Evolutionary conservation across 2,888 invertebrate species (phyloP), one percentile per base, ranked within the genome.

Genomic region (Muscina levida): DNA sequence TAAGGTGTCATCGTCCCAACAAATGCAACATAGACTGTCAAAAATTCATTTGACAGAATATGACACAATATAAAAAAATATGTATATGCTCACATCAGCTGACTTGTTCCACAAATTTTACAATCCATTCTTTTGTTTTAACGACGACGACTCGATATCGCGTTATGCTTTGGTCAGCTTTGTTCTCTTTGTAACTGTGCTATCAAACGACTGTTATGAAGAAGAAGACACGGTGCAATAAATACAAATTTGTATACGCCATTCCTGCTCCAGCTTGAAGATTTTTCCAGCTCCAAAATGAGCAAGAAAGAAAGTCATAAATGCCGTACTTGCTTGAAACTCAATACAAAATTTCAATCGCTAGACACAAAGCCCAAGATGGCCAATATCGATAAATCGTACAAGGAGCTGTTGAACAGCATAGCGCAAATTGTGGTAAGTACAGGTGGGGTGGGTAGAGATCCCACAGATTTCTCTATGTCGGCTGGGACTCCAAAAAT

Each of bases 311-410:
- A 57, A 56, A 72, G 71, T 37, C 39, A 37, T 67, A 81, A 77
- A 39, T 81, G 81, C 19, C 81, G 81, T 5, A 81, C 81, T 37
- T 81, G 81, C 48, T 77, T 74, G 5, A 77, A 65, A 62, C 67
- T 62, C 24, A 68, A 74, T 5, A 81, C 74, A n/a, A 77, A 72
- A n/a, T 57, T 81, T 10, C 74, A 77, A 51, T 48, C 46, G 13
- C n/a, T 81, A 19, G 65, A 72, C 26, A 68, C 74, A 68, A 51
- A 72, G 31, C 44, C 77, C 56, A 77, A 42, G 10, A 74, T 73
- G 39, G 17, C 67, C 0, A 72, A 72, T 65, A 24, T 76, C 0
- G 67, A 75, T 74, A 67, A 67, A 24, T 74, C 77, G 8, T 80
- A 76, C 46, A 72, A 46, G 1, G 72, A 80, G 48, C 48, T 76